A percentile compares a stretch with the other conserved stretches of the same genome.
These are phyloP conservation scores for Tachina grossa DNA, from an alignment of 2,888 invertebrate genomes.

Conservation along the genomic window DNA sequence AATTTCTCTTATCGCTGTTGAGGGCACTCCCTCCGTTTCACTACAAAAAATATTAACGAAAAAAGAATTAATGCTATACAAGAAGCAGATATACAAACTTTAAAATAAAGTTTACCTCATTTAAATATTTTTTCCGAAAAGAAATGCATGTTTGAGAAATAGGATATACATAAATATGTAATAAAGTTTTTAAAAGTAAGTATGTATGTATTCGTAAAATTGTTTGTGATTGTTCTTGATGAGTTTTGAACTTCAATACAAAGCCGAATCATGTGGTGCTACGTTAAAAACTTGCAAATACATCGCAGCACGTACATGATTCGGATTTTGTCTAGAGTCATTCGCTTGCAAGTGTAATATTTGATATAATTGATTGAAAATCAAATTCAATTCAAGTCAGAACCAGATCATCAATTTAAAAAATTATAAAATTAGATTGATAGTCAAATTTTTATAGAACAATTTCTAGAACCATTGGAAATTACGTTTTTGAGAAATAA, in stretches of 20 bases:
- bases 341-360: not conserved
- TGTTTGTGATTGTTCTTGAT: conserved; percentile 8
- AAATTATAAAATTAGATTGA: too few relatives aligned
- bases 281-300: conserved; percentile 82
- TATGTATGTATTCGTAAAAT: not conserved
- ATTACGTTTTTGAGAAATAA: too few relatives aligned
- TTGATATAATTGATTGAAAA: not conserved
- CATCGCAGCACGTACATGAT: conserved; percentile 85
- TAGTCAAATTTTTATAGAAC: not conserved
- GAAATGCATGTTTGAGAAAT: conserved; percentile 22
- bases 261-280: conserved; percentile 90
- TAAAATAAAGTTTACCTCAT: conserved; percentile 44
- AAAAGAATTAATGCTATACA: not conserved
- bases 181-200: not conserved
- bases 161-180: not conserved
- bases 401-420: too few relatives aligned
- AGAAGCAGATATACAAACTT: not conserved
- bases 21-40: conserved; percentile 98
- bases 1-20: conserved; percentile 98
- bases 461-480: too few relatives aligned
- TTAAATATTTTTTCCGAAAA: conserved; percentile 19
- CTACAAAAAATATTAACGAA: conserved; percentile 83
- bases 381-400: not conserved
- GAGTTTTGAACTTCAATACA: conserved; percentile 78
- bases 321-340: conserved; percentile 83